Percentiles rank a stretch among this genome's conserved stretches.
These are phyloP conservation scores for Latrodectus elegans DNA, from an alignment of 2,888 invertebrate species.

Conservation along the genomic window DNA sequence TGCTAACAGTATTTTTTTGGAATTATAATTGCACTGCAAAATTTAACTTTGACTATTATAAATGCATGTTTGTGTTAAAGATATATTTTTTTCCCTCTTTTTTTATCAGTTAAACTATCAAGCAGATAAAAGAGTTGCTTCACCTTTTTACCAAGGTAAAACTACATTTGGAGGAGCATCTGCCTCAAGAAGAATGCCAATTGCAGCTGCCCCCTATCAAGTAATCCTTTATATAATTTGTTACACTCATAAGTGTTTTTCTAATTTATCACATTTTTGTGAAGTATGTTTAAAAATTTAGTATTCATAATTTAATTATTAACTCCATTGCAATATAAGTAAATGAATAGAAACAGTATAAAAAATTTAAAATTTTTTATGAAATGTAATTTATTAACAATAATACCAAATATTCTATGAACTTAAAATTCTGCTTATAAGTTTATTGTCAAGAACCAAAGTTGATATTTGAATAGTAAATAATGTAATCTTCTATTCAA, in stretches of 20 bases:
- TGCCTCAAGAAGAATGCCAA: conserved; percentile 71
- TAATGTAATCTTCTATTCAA: no score
- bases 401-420: no score
- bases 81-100: no score
- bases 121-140: conserved; percentile 52
- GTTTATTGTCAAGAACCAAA: no score
- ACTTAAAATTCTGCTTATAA: no score
- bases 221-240: conserved; percentile 6
- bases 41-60: no score
- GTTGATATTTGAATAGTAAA: no score
- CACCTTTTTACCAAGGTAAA: conserved; percentile 74
- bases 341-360: background rate
- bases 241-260: no score
- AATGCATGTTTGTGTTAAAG: no score
- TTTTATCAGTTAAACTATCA: background rate
- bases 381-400: no score
- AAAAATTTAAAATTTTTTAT: background rate
- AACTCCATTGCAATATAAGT: background rate
- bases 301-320: background rate
- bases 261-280: background rate
- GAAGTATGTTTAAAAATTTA: background rate
- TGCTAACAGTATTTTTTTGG: no score
- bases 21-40: no score
- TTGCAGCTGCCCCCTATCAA: conserved; percentile 72
- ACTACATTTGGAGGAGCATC: conserved; percentile 75